Evolutionary conservation across 2,113 vertebrate genomes (phyloP), one percentile per base, ranked within the genome.

Genomic region (Corythaeola cristata): DNA sequence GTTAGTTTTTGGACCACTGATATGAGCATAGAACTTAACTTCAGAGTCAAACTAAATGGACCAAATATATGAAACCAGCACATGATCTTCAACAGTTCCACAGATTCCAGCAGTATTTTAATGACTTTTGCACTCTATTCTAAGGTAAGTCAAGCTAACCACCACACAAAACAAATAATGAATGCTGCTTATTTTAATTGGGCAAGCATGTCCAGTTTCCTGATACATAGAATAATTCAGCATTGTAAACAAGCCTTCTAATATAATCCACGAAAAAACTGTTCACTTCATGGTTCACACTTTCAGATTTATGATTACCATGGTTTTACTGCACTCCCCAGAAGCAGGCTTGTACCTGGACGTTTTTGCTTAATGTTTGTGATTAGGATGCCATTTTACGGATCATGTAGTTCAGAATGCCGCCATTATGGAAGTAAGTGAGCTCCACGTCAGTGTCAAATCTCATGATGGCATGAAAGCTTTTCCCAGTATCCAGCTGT

Each of bases 381-480:
- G 20, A 88, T 95, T 96, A 95, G 50, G 94, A 96, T 49, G 98
- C 98, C 99, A 99, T 99, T 98, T 99, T 99, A 93, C 99, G 99
- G 97, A 99, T 99, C 99, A 99, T 99, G 97, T 99, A 99, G 98
- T 99, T 99, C 89, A 99, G 98, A 97, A 99, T 99, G 69, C 99
- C 99, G 3, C 99, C 99, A 0, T 99, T 98, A 86, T 60, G 98
- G 98, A 99, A 99, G 35, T 99, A 99, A 0, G 98, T 96, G 85
- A 99, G 98, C 93, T 99, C 99, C 97, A 99, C 99, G 0, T 99
- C 99, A 0, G 99, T 99, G 98, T 99, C 99, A 62, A 99, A 99
- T 73, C 99, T 99, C 99, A 99, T 99, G 90, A 98, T 69, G 21
- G 97, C 99, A 21, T 99, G 97, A 96, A 99, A 99, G 8, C 95